phyloP scores from a whole-genome alignment of 1,140 invertebrate genomes.

The Euura saliciscinereae region DNA sequence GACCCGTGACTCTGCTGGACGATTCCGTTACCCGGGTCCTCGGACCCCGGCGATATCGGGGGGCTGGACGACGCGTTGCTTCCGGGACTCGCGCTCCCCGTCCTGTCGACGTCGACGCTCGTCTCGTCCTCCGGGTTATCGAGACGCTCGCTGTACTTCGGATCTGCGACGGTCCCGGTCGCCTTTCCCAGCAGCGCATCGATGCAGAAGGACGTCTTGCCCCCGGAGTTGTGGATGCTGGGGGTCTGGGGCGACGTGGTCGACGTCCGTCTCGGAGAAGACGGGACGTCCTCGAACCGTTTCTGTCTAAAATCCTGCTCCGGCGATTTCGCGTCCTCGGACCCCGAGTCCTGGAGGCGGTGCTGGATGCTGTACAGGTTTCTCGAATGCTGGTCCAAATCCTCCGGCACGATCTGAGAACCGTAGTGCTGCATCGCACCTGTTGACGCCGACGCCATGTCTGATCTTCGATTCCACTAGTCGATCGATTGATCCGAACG shows the following conservation, averaged over 20 bases:
- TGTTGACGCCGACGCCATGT: background rate
- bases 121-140: slow-evolving; percentile 25
- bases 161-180: background rate
- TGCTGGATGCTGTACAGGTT: background rate
- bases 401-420: background rate
- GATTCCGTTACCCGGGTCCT: slow-evolving; percentile 39
- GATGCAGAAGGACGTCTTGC: slow-evolving; percentile 71
- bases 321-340: background rate
- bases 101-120: slow-evolving; percentile 18
- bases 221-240: slow-evolving; percentile 25
- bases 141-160: background rate
- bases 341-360: background rate
- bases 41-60: slow-evolving; percentile 54
- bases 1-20: slow-evolving; percentile 31
- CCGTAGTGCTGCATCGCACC: background rate
- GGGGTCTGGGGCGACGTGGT: background rate
- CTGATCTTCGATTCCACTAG: background rate
- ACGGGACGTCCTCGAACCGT: background rate
- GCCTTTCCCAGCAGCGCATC: slow-evolving; percentile 66
- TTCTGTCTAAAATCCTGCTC: background rate
- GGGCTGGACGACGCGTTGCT: slow-evolving; percentile 54
- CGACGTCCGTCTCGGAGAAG: background rate
- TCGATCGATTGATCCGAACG: no score
- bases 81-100: slow-evolving; percentile 50
- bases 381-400: background rate